Evolutionary conservation across 2,113 vertebrate species (phyloP), one percentile per base, ranked within the genome.

Genomic region (Alethe castanea): DNA sequence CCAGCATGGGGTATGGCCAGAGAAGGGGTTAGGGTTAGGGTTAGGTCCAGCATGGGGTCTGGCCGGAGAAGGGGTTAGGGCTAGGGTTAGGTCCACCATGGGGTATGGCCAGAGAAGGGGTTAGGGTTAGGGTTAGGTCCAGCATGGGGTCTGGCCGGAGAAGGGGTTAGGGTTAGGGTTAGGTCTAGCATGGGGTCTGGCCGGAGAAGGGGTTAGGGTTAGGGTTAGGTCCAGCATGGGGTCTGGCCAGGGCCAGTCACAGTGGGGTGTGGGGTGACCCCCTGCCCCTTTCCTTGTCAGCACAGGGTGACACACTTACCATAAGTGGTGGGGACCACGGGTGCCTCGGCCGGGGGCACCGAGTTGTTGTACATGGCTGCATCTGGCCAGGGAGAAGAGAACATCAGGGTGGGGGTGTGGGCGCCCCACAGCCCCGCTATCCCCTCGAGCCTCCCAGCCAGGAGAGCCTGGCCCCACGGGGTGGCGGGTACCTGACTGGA

Each of bases 311-410:
- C 0, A 0, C 2, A 5, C 14, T 62, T 87, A 98, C 98, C 98
- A 0, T 98, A 98, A 56, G 98, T 99, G 88, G 98, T 98, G 22
- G 98, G 98, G 45, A 97, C 98, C 84, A 98, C 94, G 1, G 98
- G 96, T 2, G 86, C 84, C 59, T 98, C 98, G 18, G 96, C 98
- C 2, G 98, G 97, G 59, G 95, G 91, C 90, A 98, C 95, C 0
- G 99, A 99, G 53, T 98, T 99, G 96, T 99, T 99, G 97, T 99
- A 99, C 96, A 99, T 98, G 13, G 99, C 98, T 44, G 99, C 98
- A 11, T 99, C 99, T 99, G 96, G 74, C 95, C 92, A 45, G 65
- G 40, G 87, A 86, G 26, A 85, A 83, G 29, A 83, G 16, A 73
- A 31, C 25, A 18, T 88, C 29, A 92, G 36, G 3, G 9, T 13